phyloP scores from a whole-genome alignment of 2,113 vertebrate species.

The Megaleporinus macrocephalus region DNA sequence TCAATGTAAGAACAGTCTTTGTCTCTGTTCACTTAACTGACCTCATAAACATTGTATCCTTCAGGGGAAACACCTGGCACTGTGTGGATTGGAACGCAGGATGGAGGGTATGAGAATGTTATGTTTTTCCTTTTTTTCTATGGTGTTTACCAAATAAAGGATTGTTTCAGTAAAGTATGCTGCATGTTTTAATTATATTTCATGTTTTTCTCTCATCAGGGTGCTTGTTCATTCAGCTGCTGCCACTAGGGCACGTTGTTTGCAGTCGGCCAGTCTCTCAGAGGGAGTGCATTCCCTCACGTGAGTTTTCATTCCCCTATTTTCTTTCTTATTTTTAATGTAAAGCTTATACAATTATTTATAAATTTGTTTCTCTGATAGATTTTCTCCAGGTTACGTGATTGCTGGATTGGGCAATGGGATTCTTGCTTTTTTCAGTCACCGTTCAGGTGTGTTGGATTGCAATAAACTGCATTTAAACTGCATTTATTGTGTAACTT shows the following conservation, averaged over 20 bases:
- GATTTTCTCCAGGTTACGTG: constrained; percentile 72
- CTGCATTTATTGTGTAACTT: too few relatives aligned
- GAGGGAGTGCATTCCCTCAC: constrained; percentile 78
- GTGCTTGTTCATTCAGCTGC: constrained; percentile 75
- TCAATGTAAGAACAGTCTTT: not conserved
- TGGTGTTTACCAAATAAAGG: constrained; percentile 1
- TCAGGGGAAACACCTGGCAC: constrained; percentile 73
- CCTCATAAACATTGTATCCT: constrained; percentile 26
- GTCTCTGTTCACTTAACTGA: not conserved
- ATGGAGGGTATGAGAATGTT: constrained; percentile 73
- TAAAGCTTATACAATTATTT: not conserved
- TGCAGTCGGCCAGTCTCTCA: constrained; percentile 72
- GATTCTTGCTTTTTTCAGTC: constrained; percentile 75
- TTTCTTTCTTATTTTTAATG: not conserved
- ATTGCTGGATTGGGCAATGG: constrained; percentile 79
- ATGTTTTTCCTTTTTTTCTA: constrained; percentile 3
- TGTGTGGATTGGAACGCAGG: constrained; percentile 83
- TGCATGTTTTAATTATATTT: not conserved
- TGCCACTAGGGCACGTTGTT: constrained; percentile 65
- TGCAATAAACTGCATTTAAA: too few relatives aligned
- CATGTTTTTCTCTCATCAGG: constrained; percentile 52
- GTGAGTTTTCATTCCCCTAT: constrained; percentile 62
- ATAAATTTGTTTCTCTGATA: constrained; percentile 39
- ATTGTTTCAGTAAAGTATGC: not conserved
- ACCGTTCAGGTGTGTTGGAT: constrained; percentile 65